These are phyloP conservation scores for Dicrostonyx torquatus DNA, from an alignment of 2,797 vertebrate genomes.

Conservation along the genomic window DNA sequence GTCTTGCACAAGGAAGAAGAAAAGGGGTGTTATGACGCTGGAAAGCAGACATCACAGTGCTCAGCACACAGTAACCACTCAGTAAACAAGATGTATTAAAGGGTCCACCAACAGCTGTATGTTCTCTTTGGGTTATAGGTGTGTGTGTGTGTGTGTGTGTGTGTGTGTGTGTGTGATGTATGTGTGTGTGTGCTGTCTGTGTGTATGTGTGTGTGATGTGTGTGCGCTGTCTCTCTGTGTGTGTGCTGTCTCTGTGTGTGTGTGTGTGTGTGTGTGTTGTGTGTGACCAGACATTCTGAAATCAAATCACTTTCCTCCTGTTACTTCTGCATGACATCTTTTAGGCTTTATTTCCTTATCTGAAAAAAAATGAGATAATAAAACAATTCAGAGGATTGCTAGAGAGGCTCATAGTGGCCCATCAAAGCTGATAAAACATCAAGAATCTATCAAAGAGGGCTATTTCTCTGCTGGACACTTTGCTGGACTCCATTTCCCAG, in stretches of 20 bases:
- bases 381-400: slow-evolving; percentile 42
- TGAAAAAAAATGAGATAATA: neutral
- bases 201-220: too few relatives aligned
- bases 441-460: neutral
- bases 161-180: too few relatives aligned
- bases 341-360: slow-evolving; percentile 42
- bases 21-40: neutral
- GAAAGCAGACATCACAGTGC: neutral
- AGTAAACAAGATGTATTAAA: slow-evolving; percentile 44
- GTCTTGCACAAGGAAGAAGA: neutral
- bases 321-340: slow-evolving; percentile 30
- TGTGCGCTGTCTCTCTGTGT: too few relatives aligned
- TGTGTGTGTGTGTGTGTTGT: too few relatives aligned
- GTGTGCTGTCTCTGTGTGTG: too few relatives aligned
- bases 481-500: neutral
- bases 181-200: too few relatives aligned
- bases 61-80: neutral
- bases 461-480: neutral
- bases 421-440: slow-evolving; percentile 41
- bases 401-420: neutral
- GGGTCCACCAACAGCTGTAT: neutral
- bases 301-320: slow-evolving; percentile 6
- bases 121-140: neutral
- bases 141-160: too few relatives aligned
- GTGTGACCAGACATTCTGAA: neutral